Conservation (phyloP, 2,113 vertebrate genomes). For the Mustela lutreola region DNA sequence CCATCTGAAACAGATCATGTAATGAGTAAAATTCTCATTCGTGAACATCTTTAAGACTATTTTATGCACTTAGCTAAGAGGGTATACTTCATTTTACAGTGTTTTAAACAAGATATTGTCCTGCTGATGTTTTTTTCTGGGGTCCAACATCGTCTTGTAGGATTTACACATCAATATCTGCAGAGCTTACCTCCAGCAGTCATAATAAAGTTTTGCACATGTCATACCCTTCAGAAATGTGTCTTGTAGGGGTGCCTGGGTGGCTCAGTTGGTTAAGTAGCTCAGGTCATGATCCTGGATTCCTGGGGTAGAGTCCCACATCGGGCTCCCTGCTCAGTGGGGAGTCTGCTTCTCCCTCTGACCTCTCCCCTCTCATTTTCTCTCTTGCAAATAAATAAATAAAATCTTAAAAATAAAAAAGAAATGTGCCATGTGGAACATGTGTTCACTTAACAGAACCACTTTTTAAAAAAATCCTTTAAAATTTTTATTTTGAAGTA, state of each 20-base stretch:
- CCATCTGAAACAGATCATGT: background rate
- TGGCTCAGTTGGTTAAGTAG: too few relatives aligned
- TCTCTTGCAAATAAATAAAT: too few relatives aligned
- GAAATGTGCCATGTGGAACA: background rate
- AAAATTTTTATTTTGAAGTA: constrained; percentile 18
- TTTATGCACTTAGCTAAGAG: constrained; percentile 28
- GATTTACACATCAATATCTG: background rate
- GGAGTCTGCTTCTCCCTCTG: too few relatives aligned
- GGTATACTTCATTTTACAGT: constrained; percentile 35
- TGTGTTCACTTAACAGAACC: background rate
- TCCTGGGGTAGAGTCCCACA: too few relatives aligned
- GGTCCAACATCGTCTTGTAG: background rate
- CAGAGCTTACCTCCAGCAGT: background rate
- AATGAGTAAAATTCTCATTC: background rate
- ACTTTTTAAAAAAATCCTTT: background rate
- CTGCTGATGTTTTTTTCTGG: background rate
- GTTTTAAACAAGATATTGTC: constrained; percentile 7
- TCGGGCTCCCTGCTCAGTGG: too few relatives aligned
- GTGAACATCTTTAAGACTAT: background rate
- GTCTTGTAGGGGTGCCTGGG: background rate
- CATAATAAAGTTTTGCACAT: background rate
- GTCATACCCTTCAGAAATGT: background rate
- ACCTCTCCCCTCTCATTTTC: too few relatives aligned
- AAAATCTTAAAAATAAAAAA: background rate
- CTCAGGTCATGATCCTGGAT: too few relatives aligned